A percentile compares a stretch with the other conserved stretches of the same genome.
phyloP scores from a whole-genome alignment of 2,113 vertebrate species.

The Pygathrix nemaeus region DNA sequence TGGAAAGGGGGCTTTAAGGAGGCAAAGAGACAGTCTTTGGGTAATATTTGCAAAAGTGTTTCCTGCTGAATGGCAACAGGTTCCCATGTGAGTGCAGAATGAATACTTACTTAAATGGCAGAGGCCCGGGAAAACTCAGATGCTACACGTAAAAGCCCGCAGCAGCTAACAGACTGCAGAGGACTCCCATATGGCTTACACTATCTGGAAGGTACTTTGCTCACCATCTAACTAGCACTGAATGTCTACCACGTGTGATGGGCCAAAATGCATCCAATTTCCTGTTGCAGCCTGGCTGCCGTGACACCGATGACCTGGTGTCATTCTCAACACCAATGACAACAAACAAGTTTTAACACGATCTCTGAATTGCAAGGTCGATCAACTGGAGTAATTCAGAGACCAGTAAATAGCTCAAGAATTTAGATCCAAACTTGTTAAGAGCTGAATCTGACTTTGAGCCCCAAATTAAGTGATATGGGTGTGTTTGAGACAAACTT shows the following conservation, averaged over 20 bases:
- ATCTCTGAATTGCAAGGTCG: background rate
- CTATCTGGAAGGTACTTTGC: background rate
- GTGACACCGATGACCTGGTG: no score
- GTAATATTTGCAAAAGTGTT: background rate
- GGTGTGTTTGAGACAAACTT: background rate
- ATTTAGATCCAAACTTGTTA: background rate
- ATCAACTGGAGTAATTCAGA: conserved; percentile 4
- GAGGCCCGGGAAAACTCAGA: background rate
- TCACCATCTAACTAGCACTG: background rate
- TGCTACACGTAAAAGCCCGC: background rate
- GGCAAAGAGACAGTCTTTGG: background rate
- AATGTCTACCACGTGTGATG: background rate
- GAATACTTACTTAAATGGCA: background rate
- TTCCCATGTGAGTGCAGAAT: background rate
- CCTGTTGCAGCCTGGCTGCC: background rate
- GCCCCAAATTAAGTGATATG: background rate
- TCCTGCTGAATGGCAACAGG: background rate
- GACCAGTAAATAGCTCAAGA: background rate
- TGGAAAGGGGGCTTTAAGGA: background rate
- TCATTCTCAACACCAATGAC: background rate
- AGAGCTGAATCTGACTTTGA: background rate
- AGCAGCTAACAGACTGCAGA: background rate
- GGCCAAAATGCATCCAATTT: background rate
- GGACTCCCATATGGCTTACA: rapidly evolving
- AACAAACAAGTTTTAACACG: background rate